These are phyloP conservation scores for Heliconius erato DNA, from an alignment of 2,888 invertebrate species.

Conservation along the genomic window DNA sequence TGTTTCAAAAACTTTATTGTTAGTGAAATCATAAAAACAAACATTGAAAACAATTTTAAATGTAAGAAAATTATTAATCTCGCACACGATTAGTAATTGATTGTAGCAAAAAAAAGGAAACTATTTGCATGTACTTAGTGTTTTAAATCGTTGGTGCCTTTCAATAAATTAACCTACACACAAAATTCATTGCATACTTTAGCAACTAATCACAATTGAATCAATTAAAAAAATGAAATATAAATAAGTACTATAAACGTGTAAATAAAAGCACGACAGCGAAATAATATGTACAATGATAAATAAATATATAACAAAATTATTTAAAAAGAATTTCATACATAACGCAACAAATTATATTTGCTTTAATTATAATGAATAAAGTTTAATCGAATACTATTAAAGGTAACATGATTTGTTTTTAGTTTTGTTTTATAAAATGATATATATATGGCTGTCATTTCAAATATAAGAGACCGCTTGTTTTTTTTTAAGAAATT, in stretches of 20 bases:
- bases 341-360: constrained; percentile 35
- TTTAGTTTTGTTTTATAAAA: neutral
- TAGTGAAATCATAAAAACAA: neutral
- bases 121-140: neutral
- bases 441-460: neutral
- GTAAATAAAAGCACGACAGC: neutral
- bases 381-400: constrained; percentile 30
- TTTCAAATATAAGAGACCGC: neutral
- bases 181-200: neutral
- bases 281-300: constrained; percentile 19
- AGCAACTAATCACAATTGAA: constrained; percentile 11
- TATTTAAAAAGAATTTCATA: constrained; percentile 17
- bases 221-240: neutral
- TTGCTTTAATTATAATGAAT: constrained; percentile 27
- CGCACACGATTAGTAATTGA: neutral
- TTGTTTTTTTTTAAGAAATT: neutral
- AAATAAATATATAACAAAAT: constrained; percentile 33
- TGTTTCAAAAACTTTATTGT: neutral
- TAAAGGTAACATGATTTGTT: constrained; percentile 16
- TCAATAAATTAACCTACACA: neutral
- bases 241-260: constrained; percentile 10
- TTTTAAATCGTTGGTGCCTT: neutral
- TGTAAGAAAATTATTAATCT: neutral
- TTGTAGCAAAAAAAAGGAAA: neutral
- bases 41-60: neutral